Conservation (phyloP, 1,140 invertebrate genomes). For the Atopsyche davidsoni region DNA sequence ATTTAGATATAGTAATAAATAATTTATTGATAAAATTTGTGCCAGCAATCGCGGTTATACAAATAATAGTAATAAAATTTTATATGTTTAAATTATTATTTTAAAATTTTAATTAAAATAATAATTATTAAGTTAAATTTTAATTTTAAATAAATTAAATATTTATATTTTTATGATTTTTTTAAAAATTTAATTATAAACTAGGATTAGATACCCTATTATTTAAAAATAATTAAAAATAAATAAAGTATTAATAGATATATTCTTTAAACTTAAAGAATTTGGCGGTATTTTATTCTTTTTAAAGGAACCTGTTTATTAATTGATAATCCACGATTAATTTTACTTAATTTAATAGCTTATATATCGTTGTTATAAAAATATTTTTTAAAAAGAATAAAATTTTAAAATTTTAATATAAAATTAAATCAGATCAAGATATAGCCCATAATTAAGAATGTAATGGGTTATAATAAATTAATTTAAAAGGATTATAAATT, state of each 20-base stretch:
- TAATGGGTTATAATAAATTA: constrained; percentile 37
- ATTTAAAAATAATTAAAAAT: constrained; percentile 40
- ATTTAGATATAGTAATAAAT: neutral
- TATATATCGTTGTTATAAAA: constrained; percentile 52
- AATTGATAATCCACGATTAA: constrained; percentile 53
- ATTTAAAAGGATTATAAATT: constrained; percentile 34
- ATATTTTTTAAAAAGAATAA: constrained; percentile 47
- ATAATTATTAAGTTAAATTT: constrained; percentile 10
- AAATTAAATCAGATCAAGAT: constrained; percentile 54
- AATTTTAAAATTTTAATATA: constrained; percentile 42
- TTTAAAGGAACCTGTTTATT: constrained; percentile 54
- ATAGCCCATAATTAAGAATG: constrained; percentile 48
- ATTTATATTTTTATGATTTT: constrained; percentile 33
- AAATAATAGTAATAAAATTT: neutral
- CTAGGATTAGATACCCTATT: constrained; percentile 64
- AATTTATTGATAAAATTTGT: neutral
- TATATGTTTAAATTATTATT: neutral
- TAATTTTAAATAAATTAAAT: constrained; percentile 9
- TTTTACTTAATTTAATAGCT: constrained; percentile 49
- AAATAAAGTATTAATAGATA: constrained; percentile 46
- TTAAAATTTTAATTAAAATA: constrained; percentile 12
- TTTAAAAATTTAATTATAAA: constrained; percentile 38
- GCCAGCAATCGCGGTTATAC: too few relatives aligned
- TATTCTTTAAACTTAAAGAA: constrained; percentile 50
- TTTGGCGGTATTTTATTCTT: constrained; percentile 53